Evolutionary conservation across 2,888 invertebrate genomes (phyloP).

Genomic region (Mylabris sibirica): DNA sequence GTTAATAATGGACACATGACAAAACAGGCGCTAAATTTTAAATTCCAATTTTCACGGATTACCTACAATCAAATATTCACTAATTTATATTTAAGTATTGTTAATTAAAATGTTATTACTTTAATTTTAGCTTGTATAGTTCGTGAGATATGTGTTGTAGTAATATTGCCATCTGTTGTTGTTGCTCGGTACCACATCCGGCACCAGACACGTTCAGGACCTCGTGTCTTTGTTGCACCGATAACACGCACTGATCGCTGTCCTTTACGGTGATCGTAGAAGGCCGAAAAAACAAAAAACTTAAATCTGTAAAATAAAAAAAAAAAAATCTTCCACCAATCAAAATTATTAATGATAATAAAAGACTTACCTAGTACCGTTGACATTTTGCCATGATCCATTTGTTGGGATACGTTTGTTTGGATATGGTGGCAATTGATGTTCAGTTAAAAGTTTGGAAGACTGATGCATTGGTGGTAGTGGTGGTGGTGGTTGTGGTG

Average conservation of each 20-base stretch:
- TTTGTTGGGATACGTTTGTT: slow-evolving; percentile 74
- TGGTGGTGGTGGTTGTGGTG: slow-evolving; percentile 36
- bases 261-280: slow-evolving; percentile 78
- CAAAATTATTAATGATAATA: too few species aligned
- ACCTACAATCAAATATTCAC: slow-evolving; percentile 62
- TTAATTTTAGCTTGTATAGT: slow-evolving; percentile 80
- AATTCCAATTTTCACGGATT: slow-evolving; percentile 92
- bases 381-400: slow-evolving; percentile 81
- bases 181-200: slow-evolving; percentile 73
- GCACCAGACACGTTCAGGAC: slow-evolving; percentile 83
- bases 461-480: slow-evolving; percentile 35
- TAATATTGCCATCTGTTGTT: slow-evolving; percentile 47
- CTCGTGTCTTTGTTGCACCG: slow-evolving; percentile 87
- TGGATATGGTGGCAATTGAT: slow-evolving; percentile 67
- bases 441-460: slow-evolving; percentile 56
- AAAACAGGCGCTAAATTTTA: slow-evolving; percentile 91
- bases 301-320: slow-evolving; percentile 71
- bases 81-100: too few species aligned
- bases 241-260: slow-evolving; percentile 78
- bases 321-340: background rate
- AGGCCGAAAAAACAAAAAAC: slow-evolving; percentile 92
- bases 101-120: slow-evolving; percentile 60
- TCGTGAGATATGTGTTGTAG: slow-evolving; percentile 60
- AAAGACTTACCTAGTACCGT: slow-evolving; percentile 71
- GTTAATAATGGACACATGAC: slow-evolving; percentile 79